Base-by-base conservation (phyloP, 2,888 invertebrate genomes). In the Allophyes oxyacanthae region DNA sequence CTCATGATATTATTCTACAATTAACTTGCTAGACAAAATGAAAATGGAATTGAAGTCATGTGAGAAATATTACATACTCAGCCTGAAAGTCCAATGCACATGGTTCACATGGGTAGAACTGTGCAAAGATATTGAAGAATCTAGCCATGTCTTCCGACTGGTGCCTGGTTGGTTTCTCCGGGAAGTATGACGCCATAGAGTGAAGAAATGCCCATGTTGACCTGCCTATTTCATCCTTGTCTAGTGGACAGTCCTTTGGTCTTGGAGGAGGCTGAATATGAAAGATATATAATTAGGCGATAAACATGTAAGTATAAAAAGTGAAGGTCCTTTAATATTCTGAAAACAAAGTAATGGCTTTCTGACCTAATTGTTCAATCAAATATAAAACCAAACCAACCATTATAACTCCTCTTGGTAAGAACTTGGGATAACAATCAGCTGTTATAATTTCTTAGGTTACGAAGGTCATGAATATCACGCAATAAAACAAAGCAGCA, bases 171-270 rank as follows among this genome's bases (percentile, higher is more conserved):
- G 99, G 99, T 72, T 96, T 95, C 4, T 97, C 96, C 0, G 99
- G 99, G 90, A 97, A 99, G 86, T 98, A 98, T 0, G 99, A 98
- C 2, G 98, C 99, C 96, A 99, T 98, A 0, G 99, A 98, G 85
- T 99, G 99, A 2, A 99, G 94, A 73, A 99, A 96, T 6, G 97
- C 96, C 99, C 99, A 99, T 2, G 99, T 97, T 46, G 96, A 95
- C 4, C 95, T 95, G 20, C 98, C 98, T 38, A 98, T 87, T 64
- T 96, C 96, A 62, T 96, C 96, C 82, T 96, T 97, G 80, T 97
- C 97, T 54, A 97, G 81, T 0, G 98, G 98, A 83, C 98, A 98
- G 75, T 97, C 96, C 10, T 81, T 83, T 26, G 77, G 71, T 57
- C 75, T 66, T 50, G 66, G 67, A 40, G 72, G 59, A 38, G 69